Percentiles rank a stretch among this genome's conserved stretches.
Evolutionary conservation across 2,113 vertebrate genomes (phyloP).

Genomic region (Eulemur rufifrons): DNA sequence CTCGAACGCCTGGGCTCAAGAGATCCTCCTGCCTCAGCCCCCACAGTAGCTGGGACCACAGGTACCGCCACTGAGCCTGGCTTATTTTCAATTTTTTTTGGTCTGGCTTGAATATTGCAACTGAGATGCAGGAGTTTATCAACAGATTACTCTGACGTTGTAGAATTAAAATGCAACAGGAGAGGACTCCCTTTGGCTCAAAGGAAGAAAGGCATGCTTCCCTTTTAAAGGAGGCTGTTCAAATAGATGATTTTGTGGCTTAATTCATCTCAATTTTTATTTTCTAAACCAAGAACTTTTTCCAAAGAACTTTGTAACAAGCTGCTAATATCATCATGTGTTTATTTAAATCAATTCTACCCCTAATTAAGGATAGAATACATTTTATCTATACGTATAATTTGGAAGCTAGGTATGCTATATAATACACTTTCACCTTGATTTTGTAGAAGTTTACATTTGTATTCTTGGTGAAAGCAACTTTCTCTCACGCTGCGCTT

Average conservation of each 20-base stretch:
- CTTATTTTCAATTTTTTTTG: neutral
- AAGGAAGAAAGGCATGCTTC: neutral
- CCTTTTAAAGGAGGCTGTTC: neutral
- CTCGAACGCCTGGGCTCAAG: neutral
- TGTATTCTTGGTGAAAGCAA: neutral
- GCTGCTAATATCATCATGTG: too few relatives aligned
- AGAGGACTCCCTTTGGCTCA: neutral
- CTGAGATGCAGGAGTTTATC: neutral
- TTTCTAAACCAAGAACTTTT: neutral
- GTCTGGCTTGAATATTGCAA: neutral
- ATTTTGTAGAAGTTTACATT: neutral
- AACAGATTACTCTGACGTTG: rapidly evolving
- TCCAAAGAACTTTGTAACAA: too few relatives aligned
- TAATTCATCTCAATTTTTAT: neutral
- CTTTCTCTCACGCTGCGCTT: neutral
- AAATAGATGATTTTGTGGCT: neutral
- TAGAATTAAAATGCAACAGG: neutral
- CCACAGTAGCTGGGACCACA: neutral
- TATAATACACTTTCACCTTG: neutral
- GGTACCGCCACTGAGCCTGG: rapidly evolving
- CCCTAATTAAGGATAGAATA: neutral
- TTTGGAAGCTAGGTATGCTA: neutral
- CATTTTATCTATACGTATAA: neutral
- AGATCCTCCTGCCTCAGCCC: neutral
- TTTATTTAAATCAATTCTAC: neutral